These are phyloP conservation scores for mouse (Mus musculus) DNA, from an alignment of 2,113 vertebrate species.

Conservation along the genomic window DNA sequence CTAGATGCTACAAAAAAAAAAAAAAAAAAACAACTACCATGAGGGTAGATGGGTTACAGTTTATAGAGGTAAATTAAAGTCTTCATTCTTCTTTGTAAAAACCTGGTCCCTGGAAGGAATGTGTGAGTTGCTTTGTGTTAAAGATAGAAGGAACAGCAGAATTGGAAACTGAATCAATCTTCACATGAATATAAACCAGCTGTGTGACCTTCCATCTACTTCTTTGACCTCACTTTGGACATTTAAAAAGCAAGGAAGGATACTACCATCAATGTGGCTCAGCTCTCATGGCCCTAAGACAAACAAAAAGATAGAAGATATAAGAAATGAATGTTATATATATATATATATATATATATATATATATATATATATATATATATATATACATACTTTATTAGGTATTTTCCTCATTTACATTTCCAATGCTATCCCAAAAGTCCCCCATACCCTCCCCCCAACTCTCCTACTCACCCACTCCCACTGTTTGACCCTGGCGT, in stretches of 20 bases:
- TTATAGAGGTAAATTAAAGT: background rate
- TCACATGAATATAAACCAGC: background rate
- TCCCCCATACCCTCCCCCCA: too few species aligned
- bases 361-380: too few species aligned
- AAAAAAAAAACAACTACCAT: conserved; percentile 41
- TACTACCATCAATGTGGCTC: background rate
- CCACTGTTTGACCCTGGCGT: too few species aligned
- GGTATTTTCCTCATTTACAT: too few species aligned
- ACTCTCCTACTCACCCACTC: too few species aligned
- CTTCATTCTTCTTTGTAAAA: conserved; percentile 50
- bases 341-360: too few species aligned
- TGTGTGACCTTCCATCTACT: background rate
- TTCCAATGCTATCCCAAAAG: too few species aligned
- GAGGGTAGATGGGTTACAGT: background rate
- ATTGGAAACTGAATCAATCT: conserved; percentile 22
- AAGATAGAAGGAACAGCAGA: background rate
- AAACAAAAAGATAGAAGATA: background rate
- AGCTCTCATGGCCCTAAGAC: background rate
- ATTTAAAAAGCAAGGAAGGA: background rate
- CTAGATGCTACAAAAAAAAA: conserved; percentile 21
- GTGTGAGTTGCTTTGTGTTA: background rate
- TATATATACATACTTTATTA: too few species aligned
- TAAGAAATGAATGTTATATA: background rate
- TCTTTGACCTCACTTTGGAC: conserved; percentile 3
- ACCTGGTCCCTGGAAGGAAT: background rate